A percentile compares a stretch with the other conserved stretches of the same genome.
These are phyloP conservation scores for Timema cristinae DNA, from an alignment of 2,888 invertebrate species.

Conservation along the genomic window DNA sequence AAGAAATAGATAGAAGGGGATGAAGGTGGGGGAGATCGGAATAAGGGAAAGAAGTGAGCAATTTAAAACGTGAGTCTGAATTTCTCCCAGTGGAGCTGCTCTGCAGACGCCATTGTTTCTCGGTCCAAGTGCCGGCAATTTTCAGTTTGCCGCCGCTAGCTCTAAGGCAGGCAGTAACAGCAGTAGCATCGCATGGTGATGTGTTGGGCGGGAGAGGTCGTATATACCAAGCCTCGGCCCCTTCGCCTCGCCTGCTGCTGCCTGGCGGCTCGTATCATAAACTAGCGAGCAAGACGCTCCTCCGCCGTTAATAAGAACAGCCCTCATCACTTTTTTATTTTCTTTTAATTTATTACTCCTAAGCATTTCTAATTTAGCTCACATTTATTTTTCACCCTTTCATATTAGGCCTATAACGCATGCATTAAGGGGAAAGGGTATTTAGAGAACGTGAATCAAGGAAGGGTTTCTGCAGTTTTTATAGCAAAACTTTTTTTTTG, in stretches of 20 bases:
- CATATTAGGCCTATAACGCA: too few species aligned
- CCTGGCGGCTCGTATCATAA: conserved; percentile 23
- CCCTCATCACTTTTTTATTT: too few species aligned
- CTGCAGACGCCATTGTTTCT: conserved; percentile 18
- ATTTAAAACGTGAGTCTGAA: conserved; percentile 40
- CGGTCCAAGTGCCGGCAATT: conserved; percentile 24
- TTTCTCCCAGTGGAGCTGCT: conserved; percentile 36
- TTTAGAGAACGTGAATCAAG: too few species aligned
- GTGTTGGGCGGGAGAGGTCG: conserved; percentile 25
- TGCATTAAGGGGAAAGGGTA: too few species aligned
- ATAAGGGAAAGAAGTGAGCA: conserved; percentile 38
- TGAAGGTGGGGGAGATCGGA: conserved; percentile 25
- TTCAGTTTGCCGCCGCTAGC: background rate
- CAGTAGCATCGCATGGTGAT: conserved; percentile 28
- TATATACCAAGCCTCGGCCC: conserved; percentile 19
- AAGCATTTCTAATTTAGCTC: too few species aligned
- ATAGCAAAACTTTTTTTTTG: too few species aligned
- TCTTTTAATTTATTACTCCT: too few species aligned
- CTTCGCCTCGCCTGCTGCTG: background rate
- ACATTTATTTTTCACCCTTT: too few species aligned
- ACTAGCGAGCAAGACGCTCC: conserved; percentile 2
- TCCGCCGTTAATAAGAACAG: conserved; percentile 22
- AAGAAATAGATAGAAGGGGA: background rate
- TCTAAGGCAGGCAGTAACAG: background rate
- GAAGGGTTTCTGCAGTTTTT: too few species aligned